Percentiles rank a stretch among this genome's conserved stretches.
phyloP scores from a whole-genome alignment of 92 coral and sea anemone species.

The Parazoanthus darwini region DNA sequence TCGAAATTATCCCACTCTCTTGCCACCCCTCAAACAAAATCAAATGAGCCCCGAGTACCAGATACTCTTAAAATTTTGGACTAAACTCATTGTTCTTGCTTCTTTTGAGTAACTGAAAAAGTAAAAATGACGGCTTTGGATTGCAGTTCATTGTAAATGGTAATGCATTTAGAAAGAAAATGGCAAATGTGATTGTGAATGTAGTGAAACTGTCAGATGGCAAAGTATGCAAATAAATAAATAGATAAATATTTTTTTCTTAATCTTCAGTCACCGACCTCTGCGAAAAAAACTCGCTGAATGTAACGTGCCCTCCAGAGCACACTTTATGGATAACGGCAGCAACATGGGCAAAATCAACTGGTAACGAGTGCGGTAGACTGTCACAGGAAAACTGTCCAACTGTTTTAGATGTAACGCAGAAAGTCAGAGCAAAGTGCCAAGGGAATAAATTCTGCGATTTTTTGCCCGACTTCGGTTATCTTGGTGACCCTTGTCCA shows the following conservation, averaged over 20 bases:
- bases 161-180: too few species aligned
- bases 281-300: not conserved
- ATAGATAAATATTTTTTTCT: not conserved
- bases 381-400: not conserved
- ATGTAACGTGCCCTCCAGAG: constrained; percentile 13
- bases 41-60: too few species aligned
- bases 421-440: constrained; percentile 24
- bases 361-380: not conserved
- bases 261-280: not conserved
- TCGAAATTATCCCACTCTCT: too few species aligned
- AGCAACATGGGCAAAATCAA: constrained; percentile 18
- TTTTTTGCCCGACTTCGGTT: not conserved
- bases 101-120: too few species aligned
- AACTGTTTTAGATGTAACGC: not conserved
- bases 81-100: too few species aligned
- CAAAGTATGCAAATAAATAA: not conserved
- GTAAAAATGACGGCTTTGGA: too few species aligned
- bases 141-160: too few species aligned
- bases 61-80: too few species aligned
- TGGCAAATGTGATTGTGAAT: not conserved
- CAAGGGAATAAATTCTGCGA: constrained; percentile 30
- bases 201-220: not conserved
- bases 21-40: too few species aligned
- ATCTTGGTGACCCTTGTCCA: constrained; percentile 9
- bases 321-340: constrained; percentile 22